phyloP scores from a whole-genome alignment of 64 coral and sea anemone genomes.

The Stichodactyla helianthus region DNA sequence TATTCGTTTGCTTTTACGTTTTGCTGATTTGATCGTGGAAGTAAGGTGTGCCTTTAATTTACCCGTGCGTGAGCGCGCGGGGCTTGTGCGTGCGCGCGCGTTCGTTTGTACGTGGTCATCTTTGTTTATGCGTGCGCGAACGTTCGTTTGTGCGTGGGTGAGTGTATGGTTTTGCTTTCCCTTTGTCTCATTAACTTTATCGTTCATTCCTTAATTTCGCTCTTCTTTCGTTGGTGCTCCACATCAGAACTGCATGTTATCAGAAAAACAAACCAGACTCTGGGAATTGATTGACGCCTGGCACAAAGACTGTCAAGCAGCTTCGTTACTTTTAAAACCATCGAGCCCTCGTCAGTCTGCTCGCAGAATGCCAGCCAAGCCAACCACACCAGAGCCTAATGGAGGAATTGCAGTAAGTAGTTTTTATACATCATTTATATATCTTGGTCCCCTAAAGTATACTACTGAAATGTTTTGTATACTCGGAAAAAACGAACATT shows the following conservation, averaged over 20 bases:
- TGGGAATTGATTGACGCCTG: constrained; percentile 58
- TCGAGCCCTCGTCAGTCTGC: neutral
- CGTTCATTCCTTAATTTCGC: neutral
- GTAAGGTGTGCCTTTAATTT: too few relatives aligned
- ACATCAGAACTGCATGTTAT: constrained; percentile 28
- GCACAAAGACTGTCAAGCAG: constrained; percentile 58
- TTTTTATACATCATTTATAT: too few relatives aligned
- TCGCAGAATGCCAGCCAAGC: constrained; percentile 2
- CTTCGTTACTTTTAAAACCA: neutral
- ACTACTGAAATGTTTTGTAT: too few relatives aligned
- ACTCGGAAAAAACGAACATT: too few relatives aligned
- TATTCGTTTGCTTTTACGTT: too few relatives aligned
- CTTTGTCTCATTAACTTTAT: neutral
- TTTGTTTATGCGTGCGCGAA: too few relatives aligned
- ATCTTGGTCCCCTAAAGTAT: too few relatives aligned
- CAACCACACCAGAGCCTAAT: neutral
- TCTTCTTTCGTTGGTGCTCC: neutral
- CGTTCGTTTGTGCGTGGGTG: too few relatives aligned
- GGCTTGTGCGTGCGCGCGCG: too few relatives aligned
- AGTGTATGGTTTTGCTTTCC: neutral
- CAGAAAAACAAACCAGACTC: constrained; percentile 40
- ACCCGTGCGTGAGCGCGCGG: too few relatives aligned
- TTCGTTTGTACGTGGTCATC: too few relatives aligned
- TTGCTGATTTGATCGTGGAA: too few relatives aligned
- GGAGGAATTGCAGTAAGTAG: neutral